Evolutionary conservation across 2,797 vertebrate genomes (phyloP).

Genomic region (Sebastes oblongus): DNA sequence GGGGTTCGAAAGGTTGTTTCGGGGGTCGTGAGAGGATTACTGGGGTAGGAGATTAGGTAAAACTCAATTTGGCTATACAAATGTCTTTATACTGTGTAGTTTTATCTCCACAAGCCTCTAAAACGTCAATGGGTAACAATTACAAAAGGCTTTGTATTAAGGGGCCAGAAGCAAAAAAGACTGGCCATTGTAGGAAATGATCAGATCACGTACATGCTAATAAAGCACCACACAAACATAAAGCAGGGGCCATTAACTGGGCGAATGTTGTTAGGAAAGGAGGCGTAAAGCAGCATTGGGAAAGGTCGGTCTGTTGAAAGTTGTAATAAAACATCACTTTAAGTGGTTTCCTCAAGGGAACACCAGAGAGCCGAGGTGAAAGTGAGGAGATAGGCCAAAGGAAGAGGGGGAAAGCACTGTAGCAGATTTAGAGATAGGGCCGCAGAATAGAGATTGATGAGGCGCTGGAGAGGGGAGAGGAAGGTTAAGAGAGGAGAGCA

Average conservation of each 20-base stretch:
- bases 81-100: not conserved
- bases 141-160: not conserved
- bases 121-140: not conserved
- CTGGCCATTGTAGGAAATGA: not conserved
- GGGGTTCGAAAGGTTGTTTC: not conserved
- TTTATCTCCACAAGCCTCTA: not conserved
- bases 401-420: slow-evolving; percentile 24
- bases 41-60: not conserved
- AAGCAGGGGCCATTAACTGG: not conserved
- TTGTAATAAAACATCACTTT: slow-evolving; percentile 44
- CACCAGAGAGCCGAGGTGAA: slow-evolving; percentile 11
- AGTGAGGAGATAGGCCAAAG: slow-evolving; percentile 29
- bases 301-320: slow-evolving; percentile 6
- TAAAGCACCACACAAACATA: not conserved
- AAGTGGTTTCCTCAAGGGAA: slow-evolving; percentile 45
- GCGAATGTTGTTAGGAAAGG: not conserved
- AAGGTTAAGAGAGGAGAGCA: slow-evolving; percentile 8
- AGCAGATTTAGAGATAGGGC: slow-evolving; percentile 45
- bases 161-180: not conserved
- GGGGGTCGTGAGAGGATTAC: not conserved
- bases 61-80: not conserved
- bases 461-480: slow-evolving; percentile 4
- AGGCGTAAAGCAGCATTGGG: not conserved
- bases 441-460: slow-evolving; percentile 66
- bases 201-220: not conserved